Conservation (phyloP, 1,140 invertebrate species). For the Heliconius eleuchia region DNA sequence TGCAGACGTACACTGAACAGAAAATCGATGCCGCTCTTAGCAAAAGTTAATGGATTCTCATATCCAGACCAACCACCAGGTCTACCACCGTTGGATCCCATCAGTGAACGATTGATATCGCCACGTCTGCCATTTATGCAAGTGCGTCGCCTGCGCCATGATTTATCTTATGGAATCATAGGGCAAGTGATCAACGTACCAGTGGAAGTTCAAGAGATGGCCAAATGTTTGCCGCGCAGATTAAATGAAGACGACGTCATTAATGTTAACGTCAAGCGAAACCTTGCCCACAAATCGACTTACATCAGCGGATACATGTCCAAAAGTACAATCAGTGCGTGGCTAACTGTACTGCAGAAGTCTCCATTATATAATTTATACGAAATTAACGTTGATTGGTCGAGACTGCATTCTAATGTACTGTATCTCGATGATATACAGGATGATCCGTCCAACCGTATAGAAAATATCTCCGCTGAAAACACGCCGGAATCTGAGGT, state of each 20-base stretch:
- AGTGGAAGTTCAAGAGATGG: constrained; percentile 6
- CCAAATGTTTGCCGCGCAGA: constrained; percentile 11
- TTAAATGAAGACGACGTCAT: constrained; percentile 47
- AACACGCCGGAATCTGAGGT: constrained; percentile 44
- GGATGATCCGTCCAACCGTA: constrained; percentile 43
- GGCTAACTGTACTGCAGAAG: constrained; percentile 35
- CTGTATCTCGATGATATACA: neutral
- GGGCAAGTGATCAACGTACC: constrained; percentile 24
- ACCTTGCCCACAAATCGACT: constrained; percentile 49
- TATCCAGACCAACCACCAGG: constrained; percentile 51
- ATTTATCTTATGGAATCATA: constrained; percentile 16
- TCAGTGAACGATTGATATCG: constrained; percentile 32
- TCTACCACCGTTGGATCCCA: constrained; percentile 41
- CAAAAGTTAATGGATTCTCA: constrained; percentile 57
- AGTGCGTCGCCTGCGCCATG: constrained; percentile 22
- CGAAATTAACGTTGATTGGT: constrained; percentile 30
- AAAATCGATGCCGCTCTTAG: constrained; percentile 45
- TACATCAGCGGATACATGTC: constrained; percentile 35
- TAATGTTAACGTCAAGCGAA: constrained; percentile 50
- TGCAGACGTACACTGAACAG: constrained; percentile 55
- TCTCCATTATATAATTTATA: constrained; percentile 39
- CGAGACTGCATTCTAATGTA: neutral
- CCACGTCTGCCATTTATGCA: constrained; percentile 35
- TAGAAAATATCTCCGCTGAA: constrained; percentile 40
- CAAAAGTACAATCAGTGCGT: constrained; percentile 34